Conservation (phyloP, 2,113 vertebrate species). For the Zeus faber region DNA sequence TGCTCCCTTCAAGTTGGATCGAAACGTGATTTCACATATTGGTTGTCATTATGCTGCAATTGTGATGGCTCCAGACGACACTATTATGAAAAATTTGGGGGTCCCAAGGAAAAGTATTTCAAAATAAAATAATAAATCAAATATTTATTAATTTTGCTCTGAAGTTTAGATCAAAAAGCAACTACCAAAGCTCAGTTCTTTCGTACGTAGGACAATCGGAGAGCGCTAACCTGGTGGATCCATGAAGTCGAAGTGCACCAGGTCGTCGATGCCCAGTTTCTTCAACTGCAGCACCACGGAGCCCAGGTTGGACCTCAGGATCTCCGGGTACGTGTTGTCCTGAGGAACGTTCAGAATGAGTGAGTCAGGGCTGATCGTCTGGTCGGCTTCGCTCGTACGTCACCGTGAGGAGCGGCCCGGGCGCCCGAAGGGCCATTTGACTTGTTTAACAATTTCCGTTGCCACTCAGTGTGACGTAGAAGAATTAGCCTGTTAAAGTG, state of each 20-base stretch:
- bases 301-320: slow-evolving; percentile 92
- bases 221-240: slow-evolving; percentile 88
- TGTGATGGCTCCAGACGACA: too few species aligned
- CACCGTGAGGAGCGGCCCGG: slow-evolving; percentile 34
- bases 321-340: slow-evolving; percentile 98
- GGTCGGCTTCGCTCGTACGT: slow-evolving; percentile 42
- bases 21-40: too few species aligned
- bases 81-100: too few species aligned
- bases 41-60: too few species aligned
- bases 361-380: slow-evolving; percentile 51
- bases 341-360: slow-evolving; percentile 55
- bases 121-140: too few species aligned
- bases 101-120: too few species aligned
- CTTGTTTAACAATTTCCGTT: slow-evolving; percentile 51
- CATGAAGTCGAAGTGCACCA: slow-evolving; percentile 99
- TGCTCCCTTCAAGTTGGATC: too few species aligned
- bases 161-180: too few species aligned
- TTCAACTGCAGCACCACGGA: slow-evolving; percentile 94
- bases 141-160: too few species aligned
- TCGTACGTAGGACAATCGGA: not conserved
- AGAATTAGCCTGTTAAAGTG: slow-evolving; percentile 51
- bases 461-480: slow-evolving; percentile 41
- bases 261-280: slow-evolving; percentile 95
- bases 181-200: not conserved
- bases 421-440: slow-evolving; percentile 60